Percentiles rank a stretch among this genome's conserved stretches.
Evolutionary conservation across 2,113 vertebrate species (phyloP).

Genomic region (Archilochus colubris): DNA sequence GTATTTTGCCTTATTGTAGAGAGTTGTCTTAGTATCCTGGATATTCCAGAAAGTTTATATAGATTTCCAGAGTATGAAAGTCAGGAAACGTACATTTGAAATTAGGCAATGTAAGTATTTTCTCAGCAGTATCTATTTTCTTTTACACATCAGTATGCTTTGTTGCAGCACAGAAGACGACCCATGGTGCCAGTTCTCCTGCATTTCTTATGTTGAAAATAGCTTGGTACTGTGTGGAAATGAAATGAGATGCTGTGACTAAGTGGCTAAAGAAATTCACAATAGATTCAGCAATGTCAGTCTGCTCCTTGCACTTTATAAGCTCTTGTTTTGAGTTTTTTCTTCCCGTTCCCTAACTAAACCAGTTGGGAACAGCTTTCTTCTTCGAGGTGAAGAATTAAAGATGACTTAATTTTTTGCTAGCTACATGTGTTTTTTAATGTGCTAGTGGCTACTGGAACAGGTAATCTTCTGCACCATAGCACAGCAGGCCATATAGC

Average conservation of each 20-base stretch:
- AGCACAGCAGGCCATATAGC: neutral
- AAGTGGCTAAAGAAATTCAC: neutral
- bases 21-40: neutral
- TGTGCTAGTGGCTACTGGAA: slow-evolving; percentile 5
- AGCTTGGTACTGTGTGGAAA: neutral
- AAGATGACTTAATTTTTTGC: neutral
- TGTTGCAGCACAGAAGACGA: neutral
- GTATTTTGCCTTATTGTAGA: neutral
- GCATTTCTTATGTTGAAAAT: neutral
- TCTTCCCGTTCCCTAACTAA: neutral
- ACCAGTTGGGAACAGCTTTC: neutral
- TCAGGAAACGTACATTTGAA: neutral
- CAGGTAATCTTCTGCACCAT: neutral
- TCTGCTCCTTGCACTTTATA: neutral
- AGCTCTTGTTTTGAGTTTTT: neutral
- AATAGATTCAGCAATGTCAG: neutral
- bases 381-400: neutral
- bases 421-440: neutral
- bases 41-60: neutral
- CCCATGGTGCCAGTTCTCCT: neutral
- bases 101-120: neutral
- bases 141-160: neutral
- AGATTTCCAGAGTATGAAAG: neutral
- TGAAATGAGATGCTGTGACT: neutral
- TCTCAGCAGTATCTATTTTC: neutral